phyloP scores from a whole-genome alignment of 2,888 invertebrate species.

The Conomelus anceps region DNA sequence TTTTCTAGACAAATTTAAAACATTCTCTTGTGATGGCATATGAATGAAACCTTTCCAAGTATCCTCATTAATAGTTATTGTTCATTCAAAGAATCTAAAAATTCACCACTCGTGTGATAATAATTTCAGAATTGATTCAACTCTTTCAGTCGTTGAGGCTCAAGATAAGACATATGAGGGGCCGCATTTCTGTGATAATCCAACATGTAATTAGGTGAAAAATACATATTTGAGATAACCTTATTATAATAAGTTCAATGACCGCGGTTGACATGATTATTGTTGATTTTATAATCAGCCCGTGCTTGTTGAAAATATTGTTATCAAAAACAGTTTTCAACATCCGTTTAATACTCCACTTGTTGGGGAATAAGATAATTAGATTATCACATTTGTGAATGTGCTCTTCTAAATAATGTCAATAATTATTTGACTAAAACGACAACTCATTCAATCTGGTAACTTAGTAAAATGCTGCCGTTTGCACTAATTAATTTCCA shows the following conservation, averaged over 20 bases:
- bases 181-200: neutral
- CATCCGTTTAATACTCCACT: neutral
- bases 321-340: neutral
- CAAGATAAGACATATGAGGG: neutral
- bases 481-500: too few relatives aligned
- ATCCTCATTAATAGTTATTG: neutral
- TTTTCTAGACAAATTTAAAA: too few relatives aligned
- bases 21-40: too few relatives aligned
- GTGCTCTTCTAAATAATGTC: neutral
- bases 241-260: neutral
- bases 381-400: neutral
- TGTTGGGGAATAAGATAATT: neutral
- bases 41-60: neutral
- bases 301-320: neutral
- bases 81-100: neutral
- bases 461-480: too few relatives aligned
- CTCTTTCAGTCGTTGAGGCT: neutral
- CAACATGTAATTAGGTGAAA: neutral
- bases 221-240: neutral
- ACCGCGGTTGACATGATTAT: neutral
- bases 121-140: neutral
- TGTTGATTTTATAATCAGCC: neutral
- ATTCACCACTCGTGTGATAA: too few relatives aligned
- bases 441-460: neutral
- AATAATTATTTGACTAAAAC: neutral